Evolutionary conservation across 2,888 invertebrate species (phyloP).

Genomic region (Agonopterix heracliana): DNA sequence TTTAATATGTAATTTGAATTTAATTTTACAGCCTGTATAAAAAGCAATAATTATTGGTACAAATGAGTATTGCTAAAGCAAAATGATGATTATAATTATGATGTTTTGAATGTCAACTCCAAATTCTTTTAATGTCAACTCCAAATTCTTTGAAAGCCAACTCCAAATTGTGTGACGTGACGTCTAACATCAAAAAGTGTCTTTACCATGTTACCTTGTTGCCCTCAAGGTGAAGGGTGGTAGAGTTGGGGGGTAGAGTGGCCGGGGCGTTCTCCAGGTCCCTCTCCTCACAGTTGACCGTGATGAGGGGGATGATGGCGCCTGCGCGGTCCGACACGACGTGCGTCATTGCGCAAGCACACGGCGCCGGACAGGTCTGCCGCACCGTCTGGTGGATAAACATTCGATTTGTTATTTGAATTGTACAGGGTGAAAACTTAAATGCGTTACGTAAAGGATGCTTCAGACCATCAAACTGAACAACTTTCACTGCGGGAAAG

Average conservation of each 20-base stretch:
- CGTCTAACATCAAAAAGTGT: slow-evolving; percentile 23
- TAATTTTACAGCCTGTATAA: no score
- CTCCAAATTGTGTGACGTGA: background rate
- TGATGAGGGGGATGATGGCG: slow-evolving; percentile 77
- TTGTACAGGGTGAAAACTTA: no score
- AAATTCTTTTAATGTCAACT: background rate
- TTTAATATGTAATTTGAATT: no score
- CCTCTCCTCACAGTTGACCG: slow-evolving; percentile 80
- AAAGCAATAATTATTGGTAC: no score
- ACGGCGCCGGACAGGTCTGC: slow-evolving; percentile 77
- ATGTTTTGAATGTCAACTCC: no score
- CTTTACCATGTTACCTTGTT: slow-evolving; percentile 76
- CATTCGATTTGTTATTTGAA: background rate
- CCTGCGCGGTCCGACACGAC: slow-evolving; percentile 73
- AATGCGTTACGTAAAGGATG: no score
- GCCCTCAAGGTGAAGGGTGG: slow-evolving; percentile 78
- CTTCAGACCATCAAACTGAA: no score
- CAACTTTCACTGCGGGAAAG: background rate
- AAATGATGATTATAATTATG: no score
- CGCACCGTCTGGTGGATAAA: slow-evolving; percentile 58
- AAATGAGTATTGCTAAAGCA: no score
- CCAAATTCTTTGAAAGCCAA: background rate
- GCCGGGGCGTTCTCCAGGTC: slow-evolving; percentile 76
- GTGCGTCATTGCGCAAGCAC: slow-evolving; percentile 79
- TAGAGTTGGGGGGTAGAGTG: slow-evolving; percentile 79